phyloP scores from a whole-genome alignment of 2,113 vertebrate genomes.

The Cheilinus undulatus region DNA sequence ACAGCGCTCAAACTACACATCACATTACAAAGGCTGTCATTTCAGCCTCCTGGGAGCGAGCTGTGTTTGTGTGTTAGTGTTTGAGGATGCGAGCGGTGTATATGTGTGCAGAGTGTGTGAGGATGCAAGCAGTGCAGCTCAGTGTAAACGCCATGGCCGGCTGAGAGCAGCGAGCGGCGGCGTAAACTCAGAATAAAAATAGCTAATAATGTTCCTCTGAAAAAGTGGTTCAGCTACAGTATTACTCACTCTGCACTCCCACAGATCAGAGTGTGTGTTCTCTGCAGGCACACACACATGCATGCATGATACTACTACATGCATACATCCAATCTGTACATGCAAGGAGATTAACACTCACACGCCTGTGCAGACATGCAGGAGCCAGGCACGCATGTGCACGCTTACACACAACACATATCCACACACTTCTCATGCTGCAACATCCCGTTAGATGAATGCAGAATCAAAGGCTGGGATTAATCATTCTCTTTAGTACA shows the following conservation, averaged over 20 bases:
- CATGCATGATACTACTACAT: background rate
- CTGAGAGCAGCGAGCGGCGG: constrained; percentile 50
- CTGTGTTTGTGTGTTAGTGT: background rate
- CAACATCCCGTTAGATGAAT: constrained; percentile 65
- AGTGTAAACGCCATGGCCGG: constrained; percentile 44
- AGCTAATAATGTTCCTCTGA: constrained; percentile 70
- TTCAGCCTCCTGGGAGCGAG: constrained; percentile 49
- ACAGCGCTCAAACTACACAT: constrained; percentile 48
- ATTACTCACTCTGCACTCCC: constrained; percentile 77
- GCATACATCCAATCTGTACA: constrained; percentile 8
- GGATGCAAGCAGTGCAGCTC: constrained; percentile 31
- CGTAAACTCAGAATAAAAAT: constrained; percentile 73
- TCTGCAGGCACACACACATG: constrained; percentile 30
- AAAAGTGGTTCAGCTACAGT: constrained; percentile 66
- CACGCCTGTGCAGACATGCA: constrained; percentile 34
- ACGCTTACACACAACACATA: constrained; percentile 12
- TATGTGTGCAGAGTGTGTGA: constrained; percentile 19
- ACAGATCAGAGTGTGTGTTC: constrained; percentile 66
- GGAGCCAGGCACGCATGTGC: constrained; percentile 38
- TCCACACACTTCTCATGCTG: constrained; percentile 48
- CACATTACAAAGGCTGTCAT: constrained; percentile 58
- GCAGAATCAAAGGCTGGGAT: constrained; percentile 74
- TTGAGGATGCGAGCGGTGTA: background rate
- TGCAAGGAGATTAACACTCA: constrained; percentile 43
- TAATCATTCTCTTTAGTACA: constrained; percentile 76